Base-by-base conservation (phyloP, 2,797 vertebrate genomes). In the Gobio occitaniae region DNA sequence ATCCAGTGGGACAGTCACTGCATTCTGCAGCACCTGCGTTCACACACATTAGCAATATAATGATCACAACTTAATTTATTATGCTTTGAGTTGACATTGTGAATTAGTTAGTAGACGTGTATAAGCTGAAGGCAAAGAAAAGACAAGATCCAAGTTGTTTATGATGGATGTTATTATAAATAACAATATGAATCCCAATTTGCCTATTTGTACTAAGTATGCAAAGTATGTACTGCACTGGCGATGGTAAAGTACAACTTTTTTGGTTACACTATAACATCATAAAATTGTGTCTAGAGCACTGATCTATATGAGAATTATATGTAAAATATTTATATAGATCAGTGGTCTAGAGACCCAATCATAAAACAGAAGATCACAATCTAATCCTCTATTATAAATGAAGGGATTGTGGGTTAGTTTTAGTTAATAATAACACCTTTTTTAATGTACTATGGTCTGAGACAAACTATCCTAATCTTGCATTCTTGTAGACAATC, bases 1-100 rank as follows among this genome's bases (percentile, higher is more conserved):
- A 96, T 13, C 97, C 97, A 82, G 94, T 86, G 75, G 95, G 96
- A 75, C 97, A 98, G 48, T 96, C 93, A 1, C 91, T 90, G 66
- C 95, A 96, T 50, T 90, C 88, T 4, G 91, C 93, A 71, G 95
- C 94, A 29, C 95, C 96, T 97, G 86, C 0, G 78, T 32, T 32
- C 75, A 68, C 32, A 82, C 36, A 71, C 19, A 44, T 84, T 71
- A 54, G 56, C 41, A 21, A 44, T 32, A 56, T n/a, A 25, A 9
- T 25, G 41, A 80, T 54, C 44, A 41, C 41, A 84, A 84, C 50
- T 70, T 78, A 48, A 29, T 65, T 75, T 52, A 66, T 47, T 74
- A 63, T 32, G 69, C 41, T 74, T 82, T 74, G 80, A 50, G 10
- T n/a, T 79, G 63, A 70, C 84, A 69, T 52, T 70, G 48, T 79